Base-by-base conservation (phyloP, 2,113 vertebrate species). In the Syngnathus floridae region DNA sequence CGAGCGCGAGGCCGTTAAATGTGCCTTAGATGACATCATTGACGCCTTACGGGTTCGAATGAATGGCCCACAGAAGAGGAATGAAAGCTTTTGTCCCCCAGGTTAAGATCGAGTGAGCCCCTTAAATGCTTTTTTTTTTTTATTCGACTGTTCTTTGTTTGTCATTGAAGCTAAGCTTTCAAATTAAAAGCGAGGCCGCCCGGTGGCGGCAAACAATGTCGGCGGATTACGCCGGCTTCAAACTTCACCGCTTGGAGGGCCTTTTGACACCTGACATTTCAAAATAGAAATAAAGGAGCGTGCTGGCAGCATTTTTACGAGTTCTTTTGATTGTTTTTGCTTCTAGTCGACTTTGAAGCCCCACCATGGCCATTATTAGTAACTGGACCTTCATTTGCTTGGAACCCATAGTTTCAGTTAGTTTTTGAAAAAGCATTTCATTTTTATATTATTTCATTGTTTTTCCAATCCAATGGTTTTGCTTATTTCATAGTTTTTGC, bases 181-280 rank as follows among this genome's bases (percentile, higher is more conserved):
- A 74, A 72, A 74, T 82, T 76, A 70, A 84, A 79, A 66, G 58
- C n/a, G 37, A 7, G 60, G 56, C 52, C n/a, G 65, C 35, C 22
- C 40, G 52, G 66, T 69, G 73, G 67, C 60, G 65, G 61, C 1
- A 67, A 11, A 57, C 70, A 73, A 77, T 11, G 57, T 79, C 43
- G 21, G 40, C 17, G 60, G 71, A 82, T 78, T 69, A 79, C 75
- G 40, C 57, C 64, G 16, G 46, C 69, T 82, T 78, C 72, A 73
- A 76, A 71, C 75, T 86, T 78, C 57, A 70, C 66, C 77, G 77
- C 77, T 82, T 75, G 52, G 12, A 82, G 65, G 70, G 70, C 17
- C 57, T 59, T 79, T 80, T 83, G 77, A 82, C 78, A 71, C 74
- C 57, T 80, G 82, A 77, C 80, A 80, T 87, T 85, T 82, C 17